These are phyloP conservation scores for Siphamia tubifer DNA, from an alignment of 2,113 vertebrate species.

Conservation along the genomic window DNA sequence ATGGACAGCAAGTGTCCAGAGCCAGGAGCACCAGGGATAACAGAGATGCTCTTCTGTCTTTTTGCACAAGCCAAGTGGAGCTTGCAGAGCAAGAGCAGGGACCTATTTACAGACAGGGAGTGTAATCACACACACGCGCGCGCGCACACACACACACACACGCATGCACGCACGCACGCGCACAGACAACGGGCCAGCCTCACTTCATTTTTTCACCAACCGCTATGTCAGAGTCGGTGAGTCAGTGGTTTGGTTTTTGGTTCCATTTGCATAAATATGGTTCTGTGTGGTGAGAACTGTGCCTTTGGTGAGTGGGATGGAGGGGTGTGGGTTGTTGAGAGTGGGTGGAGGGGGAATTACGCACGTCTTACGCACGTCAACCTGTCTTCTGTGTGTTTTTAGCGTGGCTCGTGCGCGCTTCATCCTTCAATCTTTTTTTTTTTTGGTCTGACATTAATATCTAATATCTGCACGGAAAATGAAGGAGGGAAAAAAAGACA, in stretches of 20 bases:
- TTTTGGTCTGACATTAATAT: background rate
- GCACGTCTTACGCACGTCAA: conserved; percentile 68
- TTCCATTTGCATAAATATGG: conserved; percentile 50
- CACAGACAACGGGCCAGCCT: conserved; percentile 23
- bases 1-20: conserved; percentile 34
- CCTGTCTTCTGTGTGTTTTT: conserved; percentile 54
- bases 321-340: conserved; percentile 6
- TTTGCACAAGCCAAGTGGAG: conserved; percentile 40
- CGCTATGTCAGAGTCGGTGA: conserved; percentile 40
- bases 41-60: conserved; percentile 53
- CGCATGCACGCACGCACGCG: conserved; percentile 1
- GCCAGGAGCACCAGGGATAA: conserved; percentile 51
- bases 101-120: conserved; percentile 62
- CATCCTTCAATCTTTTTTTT: conserved; percentile 6
- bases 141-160: too few species aligned
- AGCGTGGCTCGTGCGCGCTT: conserved; percentile 45
- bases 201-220: conserved; percentile 52
- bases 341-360: conserved; percentile 45
- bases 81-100: conserved; percentile 60
- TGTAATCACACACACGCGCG: conserved; percentile 32
- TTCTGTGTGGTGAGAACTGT: conserved; percentile 47
- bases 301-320: conserved; percentile 51
- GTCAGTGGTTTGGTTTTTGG: conserved; percentile 16
- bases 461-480: background rate
- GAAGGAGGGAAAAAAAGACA: too few species aligned